Evolutionary conservation across 1,140 invertebrate genomes (phyloP).

Genomic region (Drosophila trapezifrons): DNA sequence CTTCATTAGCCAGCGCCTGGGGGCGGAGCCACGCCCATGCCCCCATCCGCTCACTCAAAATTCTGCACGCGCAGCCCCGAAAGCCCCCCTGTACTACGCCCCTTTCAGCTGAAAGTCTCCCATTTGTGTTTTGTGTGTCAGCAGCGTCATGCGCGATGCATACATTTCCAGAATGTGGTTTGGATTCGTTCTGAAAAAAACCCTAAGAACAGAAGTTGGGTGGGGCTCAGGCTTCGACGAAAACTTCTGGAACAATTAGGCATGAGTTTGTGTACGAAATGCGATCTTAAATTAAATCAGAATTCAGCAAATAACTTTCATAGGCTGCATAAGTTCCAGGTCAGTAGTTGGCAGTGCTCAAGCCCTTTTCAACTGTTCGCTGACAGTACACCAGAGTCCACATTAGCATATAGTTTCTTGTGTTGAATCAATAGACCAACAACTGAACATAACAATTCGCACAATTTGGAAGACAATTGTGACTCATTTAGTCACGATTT

Average conservation of each 20-base stretch:
- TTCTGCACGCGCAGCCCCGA: slow-evolving; percentile 59
- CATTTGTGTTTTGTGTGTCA: slow-evolving; percentile 65
- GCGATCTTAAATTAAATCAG: not conserved
- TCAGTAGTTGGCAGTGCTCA: slow-evolving; percentile 4
- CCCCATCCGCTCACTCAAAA: slow-evolving; percentile 45
- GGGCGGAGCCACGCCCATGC: slow-evolving; percentile 43
- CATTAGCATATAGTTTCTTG: slow-evolving; percentile 11
- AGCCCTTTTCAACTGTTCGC: not conserved
- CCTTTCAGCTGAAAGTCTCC: slow-evolving; percentile 24
- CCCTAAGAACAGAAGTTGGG: slow-evolving; percentile 27
- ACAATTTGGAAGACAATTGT: slow-evolving; percentile 68
- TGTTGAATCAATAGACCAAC: slow-evolving; percentile 3
- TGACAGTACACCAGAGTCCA: too few species aligned
- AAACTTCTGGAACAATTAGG: slow-evolving; percentile 4
- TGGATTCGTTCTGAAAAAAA: slow-evolving; percentile 30
- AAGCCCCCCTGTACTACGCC: slow-evolving; percentile 15
- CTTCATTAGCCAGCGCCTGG: slow-evolving; percentile 55
- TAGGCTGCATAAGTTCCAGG: not conserved
- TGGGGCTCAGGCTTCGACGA: not conserved
- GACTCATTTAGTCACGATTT: slow-evolving; percentile 72
- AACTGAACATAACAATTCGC: slow-evolving; percentile 45
- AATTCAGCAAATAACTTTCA: slow-evolving; percentile 3
- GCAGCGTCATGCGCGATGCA: slow-evolving; percentile 62
- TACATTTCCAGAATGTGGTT: slow-evolving; percentile 51
- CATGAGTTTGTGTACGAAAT: not conserved